Base-by-base conservation (phyloP, 1,140 invertebrate species). In the Rhopalosiphum padi region DNA sequence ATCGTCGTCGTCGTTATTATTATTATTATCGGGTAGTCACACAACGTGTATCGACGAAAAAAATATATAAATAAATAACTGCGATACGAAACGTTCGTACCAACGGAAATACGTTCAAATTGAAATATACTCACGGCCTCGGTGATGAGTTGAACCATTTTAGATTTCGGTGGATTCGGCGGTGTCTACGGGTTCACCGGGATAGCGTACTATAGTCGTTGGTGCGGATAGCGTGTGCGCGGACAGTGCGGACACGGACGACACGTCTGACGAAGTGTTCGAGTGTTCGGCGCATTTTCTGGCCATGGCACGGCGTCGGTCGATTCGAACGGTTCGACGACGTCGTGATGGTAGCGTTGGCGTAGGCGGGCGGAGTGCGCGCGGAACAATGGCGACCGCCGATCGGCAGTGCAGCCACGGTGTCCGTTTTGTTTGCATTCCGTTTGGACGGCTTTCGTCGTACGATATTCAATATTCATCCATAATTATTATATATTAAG, bases 141-240 rank as follows among this genome's bases (percentile, higher is more conserved):
- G 48, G 30, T 93, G 35, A 93, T n/a, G 35, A 93, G 46, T 9
- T 93, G 82, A 55, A 93, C 91, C 91, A 93, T 92, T n/a, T 85
- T 92, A 3, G 11, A 41, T 15, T 7, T 11, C 9, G 90, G 1
- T 43, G 18, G 1, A 41, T 41, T 41, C 41, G 41, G 41, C 89
- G 23, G 30, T 11, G 37, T 23, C 22, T 37, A 21, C 53, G 3
- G 46, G 51, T 1, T 30, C 21, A 11, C 41, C 89, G 53, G 23
- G 53, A 21, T 37, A 23, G 46, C 35, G 25, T 87, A 48, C 18
- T 21, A 21, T 0, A 18, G n/a, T n/a, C n/a, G 9, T 46, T 1
- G 8, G 46, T 51, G 48, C 48, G 48, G 8, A 35, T 22, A 21
- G 30, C 48, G 88, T 53, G 35, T 4, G 85, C n/a, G 60, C 60